Base-by-base conservation (phyloP, 2,888 invertebrate genomes). In the Limnephilus lunatus region DNA sequence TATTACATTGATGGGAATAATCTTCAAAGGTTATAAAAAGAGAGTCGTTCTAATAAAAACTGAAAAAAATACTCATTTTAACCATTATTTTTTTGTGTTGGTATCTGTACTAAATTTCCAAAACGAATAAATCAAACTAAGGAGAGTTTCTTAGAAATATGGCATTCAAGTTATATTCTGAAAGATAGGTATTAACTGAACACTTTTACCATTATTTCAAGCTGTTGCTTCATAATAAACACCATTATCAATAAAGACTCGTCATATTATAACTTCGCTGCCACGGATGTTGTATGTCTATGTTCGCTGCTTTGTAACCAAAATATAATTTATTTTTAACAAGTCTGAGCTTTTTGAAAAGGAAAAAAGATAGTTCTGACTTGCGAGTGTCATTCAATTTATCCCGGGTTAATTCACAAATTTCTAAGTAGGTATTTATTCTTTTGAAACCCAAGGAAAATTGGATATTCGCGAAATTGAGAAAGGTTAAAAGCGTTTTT, bases 401-500 rank as follows among this genome's bases (percentile, higher is more conserved):
- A 83, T 83, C 35, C 35, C 9, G 15, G 35, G 83, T 83, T 31
- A 25, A 83, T 31, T 83, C 83, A 31, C 83, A 35, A 83, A 83
- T 35, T 83, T 12, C 1, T 31, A 14, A 32, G n/a, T n/a, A n/a
- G n/a, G 15, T 15, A 19, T 31, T 5, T 82, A 19, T 82, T 32
- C 19, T 30, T n/a, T 11, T 30, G 82, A 48, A 15, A 48, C 48
- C 25, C 25, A 32, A 83, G 14, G 32, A 32, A 83, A 32, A 83
- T 83, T 12, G 32, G 35, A 83, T 83, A 83, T 83, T 83, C 83
- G 15, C 32, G 15, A 83, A 83, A 83, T 83, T 31, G 83, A 35
- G 35, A 32, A 31, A 35, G 82, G 83, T 15, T 83, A 83, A 35
- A 35, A 35, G 35, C 83, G 25, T 83, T 83, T 83, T 83, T 83